Evolutionary conservation across 2,797 vertebrate genomes (phyloP).

Genomic region (Sebastes hubbsi): DNA sequence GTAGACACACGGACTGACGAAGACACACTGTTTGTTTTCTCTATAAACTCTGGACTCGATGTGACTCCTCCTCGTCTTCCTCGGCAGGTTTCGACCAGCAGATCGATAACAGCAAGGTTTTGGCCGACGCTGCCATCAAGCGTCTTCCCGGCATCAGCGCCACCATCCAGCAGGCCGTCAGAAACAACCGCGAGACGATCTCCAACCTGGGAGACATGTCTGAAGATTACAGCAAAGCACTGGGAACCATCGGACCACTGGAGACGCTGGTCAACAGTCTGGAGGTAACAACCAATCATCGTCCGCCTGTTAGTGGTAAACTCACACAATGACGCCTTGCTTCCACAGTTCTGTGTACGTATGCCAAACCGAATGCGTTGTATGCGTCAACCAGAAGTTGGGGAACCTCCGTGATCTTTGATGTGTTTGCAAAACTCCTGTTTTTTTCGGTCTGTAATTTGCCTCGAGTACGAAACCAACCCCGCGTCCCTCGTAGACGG

Average conservation of each 20-base stretch:
- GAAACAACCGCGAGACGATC: slow-evolving; percentile 76
- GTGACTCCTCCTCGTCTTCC: not conserved
- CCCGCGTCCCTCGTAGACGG: no score
- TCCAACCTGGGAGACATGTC: slow-evolving; percentile 69
- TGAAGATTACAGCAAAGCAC: slow-evolving; percentile 15
- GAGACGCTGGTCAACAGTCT: slow-evolving; percentile 40
- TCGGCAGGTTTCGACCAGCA: slow-evolving; percentile 88
- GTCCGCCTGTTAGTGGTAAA: no score
- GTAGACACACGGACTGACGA: not conserved
- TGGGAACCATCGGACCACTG: slow-evolving; percentile 37
- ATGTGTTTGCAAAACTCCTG: no score
- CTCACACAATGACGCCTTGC: no score
- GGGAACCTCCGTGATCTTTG: no score
- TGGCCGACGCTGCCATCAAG: slow-evolving; percentile 85
- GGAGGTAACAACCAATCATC: slow-evolving; percentile 64
- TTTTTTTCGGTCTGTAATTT: no score
- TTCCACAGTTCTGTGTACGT: no score
- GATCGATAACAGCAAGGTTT: slow-evolving; percentile 76
- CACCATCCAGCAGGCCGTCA: slow-evolving; percentile 80
- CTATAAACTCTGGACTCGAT: slow-evolving; percentile 63
- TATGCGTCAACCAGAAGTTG: no score
- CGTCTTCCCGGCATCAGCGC: slow-evolving; percentile 84
- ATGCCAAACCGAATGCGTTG: no score
- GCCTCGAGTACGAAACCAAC: no score
- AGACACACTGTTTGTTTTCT: not conserved